Evolutionary conservation across 2,113 vertebrate species (phyloP), one percentile per base, ranked within the genome.

Genomic region (Oncorhynchus nerka): DNA sequence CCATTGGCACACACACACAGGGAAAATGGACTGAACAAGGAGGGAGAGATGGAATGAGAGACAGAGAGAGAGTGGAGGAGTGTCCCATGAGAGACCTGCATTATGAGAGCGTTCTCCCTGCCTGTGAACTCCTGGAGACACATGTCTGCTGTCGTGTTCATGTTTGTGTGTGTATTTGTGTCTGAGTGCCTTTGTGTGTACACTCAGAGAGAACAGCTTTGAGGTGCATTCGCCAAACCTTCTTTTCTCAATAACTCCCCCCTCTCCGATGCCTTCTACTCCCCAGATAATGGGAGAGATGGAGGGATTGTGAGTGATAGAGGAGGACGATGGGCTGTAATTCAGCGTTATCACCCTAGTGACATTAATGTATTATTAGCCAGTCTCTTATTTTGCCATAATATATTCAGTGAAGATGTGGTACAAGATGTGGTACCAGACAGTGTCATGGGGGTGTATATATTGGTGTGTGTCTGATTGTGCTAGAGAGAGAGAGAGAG

Each of bases 321-420:
- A 59, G 11, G 19, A 34, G 4, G 49, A 20, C 3, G 16, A 34
- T 11, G 59, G 30, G 71, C 30, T 83, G 75, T 82, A 82, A 85
- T 85, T 83, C 57, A 65, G 71, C 68, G 15, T 19, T 19, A 81
- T 90, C 84, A 83, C 57, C 20, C 73, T 70, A 84, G 59, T 77
- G 59, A 76, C 68, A 73, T 86, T 69, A 75, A 87, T 91, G 78
- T 83, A 91, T 92, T 86, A 87, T 89, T 89, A 79, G 83, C 30
- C 76, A 76, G 75, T 68, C 76, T 86, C 71, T 86, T 89, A 79
- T 89, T 88, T 83, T 79, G 39, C 70, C 71, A 75, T 74, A 81
- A 82, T 73, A 65, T 73, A 75, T 89, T 87, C 81, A 80, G 71
- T 64, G 71, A 72, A 72, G 68, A 78, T 79, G 72, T 84, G 77